Conservation (phyloP, 2,113 vertebrate species). For the Passerina amoena region DNA sequence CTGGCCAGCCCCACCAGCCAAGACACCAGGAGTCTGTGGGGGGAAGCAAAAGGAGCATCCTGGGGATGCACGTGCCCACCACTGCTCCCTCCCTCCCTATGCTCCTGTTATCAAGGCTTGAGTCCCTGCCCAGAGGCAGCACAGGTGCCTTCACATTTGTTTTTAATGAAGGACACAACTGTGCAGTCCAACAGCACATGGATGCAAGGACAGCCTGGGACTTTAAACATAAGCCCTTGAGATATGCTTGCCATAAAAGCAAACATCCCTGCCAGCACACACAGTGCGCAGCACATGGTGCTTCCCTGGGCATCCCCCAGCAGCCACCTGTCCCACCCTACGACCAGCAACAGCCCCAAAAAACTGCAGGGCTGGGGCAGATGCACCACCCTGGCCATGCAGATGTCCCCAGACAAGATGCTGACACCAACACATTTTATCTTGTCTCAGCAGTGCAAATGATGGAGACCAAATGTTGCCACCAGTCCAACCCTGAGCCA, state of each 20-base stretch:
- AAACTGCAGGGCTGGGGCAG: fast-evolving
- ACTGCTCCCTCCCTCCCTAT: neutral
- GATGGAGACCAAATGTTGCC: neutral
- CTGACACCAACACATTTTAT: fast-evolving
- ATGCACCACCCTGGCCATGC: neutral
- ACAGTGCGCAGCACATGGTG: fast-evolving
- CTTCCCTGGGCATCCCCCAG: neutral
- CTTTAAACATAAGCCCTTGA: neutral
- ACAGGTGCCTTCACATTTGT: neutral
- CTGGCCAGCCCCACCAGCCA: neutral
- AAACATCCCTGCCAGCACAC: neutral
- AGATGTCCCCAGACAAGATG: neutral
- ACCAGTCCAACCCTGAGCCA: neutral
- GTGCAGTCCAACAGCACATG: neutral
- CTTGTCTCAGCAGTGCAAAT: fast-evolving
- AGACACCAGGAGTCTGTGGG: neutral
- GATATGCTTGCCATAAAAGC: neutral
- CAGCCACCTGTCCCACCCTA: neutral
- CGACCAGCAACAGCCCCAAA: neutral
- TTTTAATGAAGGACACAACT: neutral
- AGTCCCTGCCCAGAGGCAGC: neutral
- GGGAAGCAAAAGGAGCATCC: neutral
- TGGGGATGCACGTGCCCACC: fast-evolving
- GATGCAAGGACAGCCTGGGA: neutral
- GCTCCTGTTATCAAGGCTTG: neutral